Evolutionary conservation across 2,888 invertebrate genomes (phyloP).

Genomic region (Limnephilus marmoratus): DNA sequence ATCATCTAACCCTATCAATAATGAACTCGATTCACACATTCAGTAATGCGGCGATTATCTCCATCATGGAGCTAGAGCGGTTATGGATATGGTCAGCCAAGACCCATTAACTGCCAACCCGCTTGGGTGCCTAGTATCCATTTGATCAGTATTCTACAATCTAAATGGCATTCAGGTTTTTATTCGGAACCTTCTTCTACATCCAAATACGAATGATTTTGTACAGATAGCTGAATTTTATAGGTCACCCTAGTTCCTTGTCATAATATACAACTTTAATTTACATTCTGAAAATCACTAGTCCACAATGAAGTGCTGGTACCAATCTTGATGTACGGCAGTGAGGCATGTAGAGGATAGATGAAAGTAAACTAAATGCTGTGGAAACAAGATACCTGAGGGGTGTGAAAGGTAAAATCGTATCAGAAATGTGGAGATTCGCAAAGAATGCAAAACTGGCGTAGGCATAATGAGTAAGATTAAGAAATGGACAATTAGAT

Average conservation of each 20-base stretch:
- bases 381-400: too few species aligned
- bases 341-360: too few species aligned
- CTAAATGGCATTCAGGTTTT: neutral
- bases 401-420: too few species aligned
- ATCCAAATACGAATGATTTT: neutral
- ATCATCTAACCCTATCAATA: constrained; percentile 51
- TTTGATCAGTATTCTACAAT: neutral
- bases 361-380: too few species aligned
- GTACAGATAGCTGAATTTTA: neutral
- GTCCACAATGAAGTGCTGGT: too few species aligned
- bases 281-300: too few species aligned
- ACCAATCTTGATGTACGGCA: too few species aligned
- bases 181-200: neutral
- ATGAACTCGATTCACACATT: constrained; percentile 65
- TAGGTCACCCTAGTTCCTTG: neutral
- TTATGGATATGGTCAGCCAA: constrained; percentile 36
- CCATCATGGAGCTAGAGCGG: constrained; percentile 33
- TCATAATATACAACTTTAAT: too few species aligned
- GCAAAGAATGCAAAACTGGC: too few species aligned
- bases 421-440: too few species aligned
- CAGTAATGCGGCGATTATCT: constrained; percentile 59
- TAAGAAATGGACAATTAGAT: too few species aligned
- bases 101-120: neutral
- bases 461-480: too few species aligned
- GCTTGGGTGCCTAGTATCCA: neutral